Evolutionary conservation across 2,888 invertebrate species (phyloP).

Genomic region (Drosophila acutilabella): DNA sequence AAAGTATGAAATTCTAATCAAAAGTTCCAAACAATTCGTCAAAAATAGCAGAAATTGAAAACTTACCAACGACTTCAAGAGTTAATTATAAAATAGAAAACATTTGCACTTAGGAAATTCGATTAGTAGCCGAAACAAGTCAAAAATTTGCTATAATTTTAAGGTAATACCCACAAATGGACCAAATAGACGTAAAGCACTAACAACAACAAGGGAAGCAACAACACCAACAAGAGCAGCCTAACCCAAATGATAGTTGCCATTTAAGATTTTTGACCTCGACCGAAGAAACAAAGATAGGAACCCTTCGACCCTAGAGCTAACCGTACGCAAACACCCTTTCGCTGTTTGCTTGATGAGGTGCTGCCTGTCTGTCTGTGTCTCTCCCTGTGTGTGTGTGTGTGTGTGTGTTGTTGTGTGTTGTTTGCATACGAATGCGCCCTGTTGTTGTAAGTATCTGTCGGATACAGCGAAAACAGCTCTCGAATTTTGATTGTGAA

Average conservation of each 20-base stretch:
- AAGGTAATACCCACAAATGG: constrained; percentile 38
- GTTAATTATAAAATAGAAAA: background rate
- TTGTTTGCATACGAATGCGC: constrained; percentile 68
- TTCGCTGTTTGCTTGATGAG: constrained; percentile 52
- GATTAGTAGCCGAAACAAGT: constrained; percentile 43
- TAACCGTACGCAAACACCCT: constrained; percentile 9
- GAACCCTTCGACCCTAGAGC: constrained; percentile 46
- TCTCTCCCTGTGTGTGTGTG: constrained; percentile 44
- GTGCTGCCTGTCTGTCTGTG: constrained; percentile 35
- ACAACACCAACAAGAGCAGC: constrained; percentile 6
- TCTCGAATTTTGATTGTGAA: constrained; percentile 78
- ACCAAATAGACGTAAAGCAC: constrained; percentile 7
- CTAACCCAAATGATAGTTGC: constrained; percentile 19
- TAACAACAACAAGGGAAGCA: background rate
- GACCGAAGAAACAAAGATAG: constrained; percentile 33
- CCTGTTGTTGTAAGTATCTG: constrained; percentile 65
- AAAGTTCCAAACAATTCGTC: no score
- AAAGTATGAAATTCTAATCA: no score
- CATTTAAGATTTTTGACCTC: constrained; percentile 14
- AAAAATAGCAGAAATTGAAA: no score
- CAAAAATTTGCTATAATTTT: constrained; percentile 38
- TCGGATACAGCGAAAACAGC: constrained; percentile 49
- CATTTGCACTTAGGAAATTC: constrained; percentile 7
- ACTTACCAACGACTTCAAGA: background rate
- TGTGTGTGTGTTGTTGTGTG: constrained; percentile 50